A percentile compares a stretch with the other conserved stretches of the same genome.
phyloP scores from a whole-genome alignment of 2,113 vertebrate genomes.

The Xiphorhynchus elegans region DNA sequence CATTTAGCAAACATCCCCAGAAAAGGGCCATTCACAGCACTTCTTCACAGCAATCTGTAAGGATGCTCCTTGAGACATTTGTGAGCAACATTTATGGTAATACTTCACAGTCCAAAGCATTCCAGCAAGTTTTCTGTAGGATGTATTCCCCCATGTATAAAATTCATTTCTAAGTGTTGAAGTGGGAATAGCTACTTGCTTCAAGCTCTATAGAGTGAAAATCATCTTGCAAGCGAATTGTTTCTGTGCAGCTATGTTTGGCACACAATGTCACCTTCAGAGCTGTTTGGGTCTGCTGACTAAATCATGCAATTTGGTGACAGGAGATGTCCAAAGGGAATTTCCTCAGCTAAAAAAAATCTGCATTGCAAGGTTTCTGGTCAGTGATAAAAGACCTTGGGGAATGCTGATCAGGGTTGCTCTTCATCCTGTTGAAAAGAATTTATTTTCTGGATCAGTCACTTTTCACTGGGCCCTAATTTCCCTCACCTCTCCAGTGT shows the following conservation, averaged over 20 bases:
- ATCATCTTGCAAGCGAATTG: not conserved
- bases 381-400: not conserved
- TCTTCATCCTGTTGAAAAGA: not conserved
- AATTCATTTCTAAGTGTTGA: constrained; percentile 53
- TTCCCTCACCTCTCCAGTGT: not conserved
- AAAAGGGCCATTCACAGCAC: not conserved
- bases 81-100: not conserved
- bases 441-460: constrained; percentile 7
- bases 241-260: constrained; percentile 12
- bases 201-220: constrained; percentile 26
- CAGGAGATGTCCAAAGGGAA: constrained; percentile 15
- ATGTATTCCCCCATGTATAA: not conserved
- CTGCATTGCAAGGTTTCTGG: not conserved
- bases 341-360: constrained; percentile 1
- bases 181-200: constrained; percentile 20
- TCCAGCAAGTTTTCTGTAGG: constrained; percentile 25
- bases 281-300: not conserved
- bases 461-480: not conserved
- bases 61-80: not conserved
- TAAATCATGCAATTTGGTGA: not conserved
- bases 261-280: constrained; percentile 60
- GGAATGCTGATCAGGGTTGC: not conserved
- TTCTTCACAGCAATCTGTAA: not conserved
- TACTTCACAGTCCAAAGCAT: constrained; percentile 3
- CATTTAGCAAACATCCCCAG: not conserved